phyloP scores from a whole-genome alignment of 2,888 invertebrate species.

The Abscondita cerata region DNA sequence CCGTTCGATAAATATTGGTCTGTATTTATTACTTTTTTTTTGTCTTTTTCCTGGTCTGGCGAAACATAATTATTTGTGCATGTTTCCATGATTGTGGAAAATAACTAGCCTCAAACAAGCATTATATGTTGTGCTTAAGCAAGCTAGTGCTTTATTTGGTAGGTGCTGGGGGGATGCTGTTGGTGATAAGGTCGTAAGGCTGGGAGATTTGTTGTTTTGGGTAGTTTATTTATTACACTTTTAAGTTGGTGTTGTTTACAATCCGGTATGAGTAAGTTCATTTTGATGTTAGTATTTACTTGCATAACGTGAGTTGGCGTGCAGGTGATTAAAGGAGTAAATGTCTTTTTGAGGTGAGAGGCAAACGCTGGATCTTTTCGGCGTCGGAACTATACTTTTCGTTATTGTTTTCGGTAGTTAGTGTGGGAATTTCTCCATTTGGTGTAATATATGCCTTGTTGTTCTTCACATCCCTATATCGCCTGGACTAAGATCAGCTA shows the following conservation, averaged over 20 bases:
- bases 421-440: too few relatives aligned
- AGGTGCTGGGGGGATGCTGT: too few relatives aligned
- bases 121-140: too few relatives aligned
- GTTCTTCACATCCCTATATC: not conserved
- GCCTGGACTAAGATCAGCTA: constrained; percentile 1
- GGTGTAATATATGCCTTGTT: too few relatives aligned
- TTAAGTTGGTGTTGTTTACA: not conserved
- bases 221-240: too few relatives aligned
- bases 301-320: constrained; percentile 10
- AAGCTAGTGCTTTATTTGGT: too few relatives aligned
- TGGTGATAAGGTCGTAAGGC: not conserved
- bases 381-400: constrained; percentile 3
- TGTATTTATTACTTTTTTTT: not conserved
- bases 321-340: not conserved
- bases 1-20: too few relatives aligned
- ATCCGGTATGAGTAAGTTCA: constrained; percentile 1
- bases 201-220: not conserved
- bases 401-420: too few relatives aligned
- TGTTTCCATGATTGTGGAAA: too few relatives aligned
- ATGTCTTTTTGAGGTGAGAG: not conserved
- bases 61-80: not conserved
- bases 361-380: constrained; percentile 16
- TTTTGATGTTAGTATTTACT: too few relatives aligned
- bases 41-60: not conserved
- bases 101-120: too few relatives aligned